Base-by-base conservation (phyloP, 2,888 invertebrate species). In the Caprella mutica region DNA sequence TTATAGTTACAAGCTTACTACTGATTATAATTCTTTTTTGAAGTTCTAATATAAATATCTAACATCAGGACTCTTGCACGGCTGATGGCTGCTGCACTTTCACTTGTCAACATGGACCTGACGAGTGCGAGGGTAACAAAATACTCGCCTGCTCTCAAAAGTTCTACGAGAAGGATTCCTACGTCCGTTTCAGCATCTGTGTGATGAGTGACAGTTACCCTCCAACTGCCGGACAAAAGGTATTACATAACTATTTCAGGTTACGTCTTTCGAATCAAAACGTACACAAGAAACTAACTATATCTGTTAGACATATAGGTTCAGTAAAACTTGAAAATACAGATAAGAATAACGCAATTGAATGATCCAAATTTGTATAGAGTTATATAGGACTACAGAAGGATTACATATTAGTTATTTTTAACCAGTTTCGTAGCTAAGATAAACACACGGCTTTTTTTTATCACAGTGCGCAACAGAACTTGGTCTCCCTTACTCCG, bases 121-220 rank as follows among this genome's bases (percentile, higher is more conserved):
- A 77, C n/a, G 87, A 89, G 72, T 89, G 88, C 69, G 78, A 81
- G 69, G 88, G 85, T 0, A 89, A 89, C 70, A 87, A 81, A 69
- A 79, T 88, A 51, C 88, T 89, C 73, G 83, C 86, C 1, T 89
- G 89, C 73, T 79, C 81, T 4, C 79, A 85, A 67, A 78, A 83
- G 65, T 71, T 77, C 42, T 79, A 84, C 69, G 77, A 78, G 66
- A 74, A 77, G 3, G 70, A 73, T 42, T 77, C 79, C 4, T 6
- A 33, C 66, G 74, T 88, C 9, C 77, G 81, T 69, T 81, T 85
- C 65, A 77, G 86, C 19, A 77, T 81, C 8, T 90, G 89, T 69
- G 87, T 89, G 86, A 87, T 90, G 60, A 75, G 76, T 65, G 83
- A 86, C 69, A 86, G 86, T 71, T 75, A 79, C 65, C 75, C 81